phyloP scores from a whole-genome alignment of 2,888 invertebrate genomes.

The Melieria omissa region DNA sequence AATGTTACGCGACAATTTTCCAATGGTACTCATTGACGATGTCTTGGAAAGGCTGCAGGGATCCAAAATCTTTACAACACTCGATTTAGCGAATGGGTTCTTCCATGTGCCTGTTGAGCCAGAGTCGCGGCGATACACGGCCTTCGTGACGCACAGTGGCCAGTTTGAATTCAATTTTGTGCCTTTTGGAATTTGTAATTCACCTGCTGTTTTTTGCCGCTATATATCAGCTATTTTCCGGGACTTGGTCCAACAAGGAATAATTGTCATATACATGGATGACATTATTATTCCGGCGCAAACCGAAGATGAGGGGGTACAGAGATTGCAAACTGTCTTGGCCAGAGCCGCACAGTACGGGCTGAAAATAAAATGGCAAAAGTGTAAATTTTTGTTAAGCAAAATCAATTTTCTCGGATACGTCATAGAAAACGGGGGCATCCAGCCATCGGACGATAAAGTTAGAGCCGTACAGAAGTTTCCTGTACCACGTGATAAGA shows the following conservation, averaged over 20 bases:
- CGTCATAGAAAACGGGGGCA: constrained; percentile 38
- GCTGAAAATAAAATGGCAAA: constrained; percentile 39
- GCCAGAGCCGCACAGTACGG: constrained; percentile 27
- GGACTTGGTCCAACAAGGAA: constrained; percentile 23
- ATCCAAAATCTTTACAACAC: constrained; percentile 38
- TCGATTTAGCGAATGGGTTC: constrained; percentile 43
- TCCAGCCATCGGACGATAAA: constrained; percentile 37
- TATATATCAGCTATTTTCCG: constrained; percentile 14
- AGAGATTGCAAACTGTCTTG: constrained; percentile 29
- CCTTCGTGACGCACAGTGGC: constrained; percentile 39
- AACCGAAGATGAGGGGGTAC: constrained; percentile 27
- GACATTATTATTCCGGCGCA: constrained; percentile 39
- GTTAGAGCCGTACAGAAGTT: constrained; percentile 37
- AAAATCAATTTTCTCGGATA: constrained; percentile 43
- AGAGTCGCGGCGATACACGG: constrained; percentile 37
- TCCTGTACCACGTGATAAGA: constrained; percentile 39
- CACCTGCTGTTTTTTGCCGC: constrained; percentile 38
- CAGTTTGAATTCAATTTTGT: constrained; percentile 43
- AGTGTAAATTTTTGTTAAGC: constrained; percentile 38
- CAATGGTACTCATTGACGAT: constrained; percentile 41
- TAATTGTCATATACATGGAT: constrained; percentile 35
- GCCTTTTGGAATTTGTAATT: constrained; percentile 44
- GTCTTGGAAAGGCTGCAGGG: constrained; percentile 40
- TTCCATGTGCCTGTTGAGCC: constrained; percentile 42
- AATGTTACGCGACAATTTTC: constrained; percentile 40